A percentile compares a stretch with the other conserved stretches of the same genome.
Conservation (phyloP, 2,113 vertebrate genomes). For the Sigmodon hispidus region DNA sequence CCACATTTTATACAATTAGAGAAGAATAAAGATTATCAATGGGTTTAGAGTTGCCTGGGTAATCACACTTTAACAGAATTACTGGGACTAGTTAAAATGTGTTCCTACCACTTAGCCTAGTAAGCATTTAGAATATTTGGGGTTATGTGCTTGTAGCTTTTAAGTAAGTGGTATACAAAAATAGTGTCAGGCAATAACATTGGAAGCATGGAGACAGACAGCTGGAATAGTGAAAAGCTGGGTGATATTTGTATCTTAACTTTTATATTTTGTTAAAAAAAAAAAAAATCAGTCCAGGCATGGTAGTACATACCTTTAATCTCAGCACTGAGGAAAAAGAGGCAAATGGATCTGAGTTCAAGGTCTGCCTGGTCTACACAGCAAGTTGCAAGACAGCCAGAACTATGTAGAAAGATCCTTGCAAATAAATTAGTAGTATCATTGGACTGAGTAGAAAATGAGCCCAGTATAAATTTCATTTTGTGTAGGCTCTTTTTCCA, state of each 20-base stretch:
- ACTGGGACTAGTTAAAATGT: conserved; percentile 16
- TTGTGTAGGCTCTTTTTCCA: neutral
- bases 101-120: neutral
- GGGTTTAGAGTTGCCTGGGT: neutral
- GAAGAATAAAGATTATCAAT: neutral
- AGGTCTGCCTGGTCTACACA: neutral
- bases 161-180: neutral
- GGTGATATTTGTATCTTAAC: neutral
- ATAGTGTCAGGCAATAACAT: neutral
- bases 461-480: neutral
- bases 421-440: neutral
- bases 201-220: neutral
- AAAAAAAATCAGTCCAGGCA: neutral
- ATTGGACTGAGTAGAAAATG: neutral
- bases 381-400: neutral
- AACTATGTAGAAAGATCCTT: neutral
- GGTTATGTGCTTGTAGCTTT: neutral
- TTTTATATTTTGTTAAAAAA: neutral
- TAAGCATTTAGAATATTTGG: neutral
- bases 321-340: neutral
- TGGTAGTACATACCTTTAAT: neutral
- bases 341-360: neutral
- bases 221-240: neutral
- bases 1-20: neutral
- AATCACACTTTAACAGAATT: conserved; percentile 30